Conservation (phyloP, 1,140 invertebrate genomes). For the Apis mellifera region DNA sequence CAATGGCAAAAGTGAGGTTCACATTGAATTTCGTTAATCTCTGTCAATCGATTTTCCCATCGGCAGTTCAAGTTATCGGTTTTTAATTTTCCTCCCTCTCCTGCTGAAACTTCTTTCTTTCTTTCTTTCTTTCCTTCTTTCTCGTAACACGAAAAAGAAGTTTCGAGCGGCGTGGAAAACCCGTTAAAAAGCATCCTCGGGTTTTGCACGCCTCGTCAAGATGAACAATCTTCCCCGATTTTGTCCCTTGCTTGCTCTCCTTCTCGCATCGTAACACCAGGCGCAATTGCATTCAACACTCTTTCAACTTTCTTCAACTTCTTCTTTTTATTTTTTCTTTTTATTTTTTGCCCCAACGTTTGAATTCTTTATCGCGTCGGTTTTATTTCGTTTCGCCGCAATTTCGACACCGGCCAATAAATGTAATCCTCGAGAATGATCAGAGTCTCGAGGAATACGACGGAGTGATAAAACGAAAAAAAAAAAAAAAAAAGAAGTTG, state of each 20-base stretch:
- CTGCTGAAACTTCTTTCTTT: neutral
- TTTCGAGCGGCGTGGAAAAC: neutral
- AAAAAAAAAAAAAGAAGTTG: too few relatives aligned
- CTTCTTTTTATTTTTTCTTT: too few relatives aligned
- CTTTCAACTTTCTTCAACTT: neutral
- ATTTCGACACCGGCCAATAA: too few relatives aligned
- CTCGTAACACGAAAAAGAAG: neutral
- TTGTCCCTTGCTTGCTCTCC: neutral
- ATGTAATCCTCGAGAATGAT: too few relatives aligned
- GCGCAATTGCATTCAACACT: neutral
- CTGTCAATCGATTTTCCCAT: neutral
- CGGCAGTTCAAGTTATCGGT: neutral
- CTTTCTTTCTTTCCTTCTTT: too few relatives aligned
- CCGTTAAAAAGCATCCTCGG: neutral
- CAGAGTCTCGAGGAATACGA: too few relatives aligned
- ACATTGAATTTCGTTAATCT: neutral
- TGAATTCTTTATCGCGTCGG: neutral
- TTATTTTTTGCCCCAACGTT: too few relatives aligned
- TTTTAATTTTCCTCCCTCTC: neutral
- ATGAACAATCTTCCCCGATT: neutral
- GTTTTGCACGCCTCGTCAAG: neutral
- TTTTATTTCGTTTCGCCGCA: neutral
- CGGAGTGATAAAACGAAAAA: too few relatives aligned
- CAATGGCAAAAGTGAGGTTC: conserved; percentile 3
- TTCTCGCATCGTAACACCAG: neutral